Evolutionary conservation across 1,140 invertebrate species (phyloP).

Genomic region (Micrasema longulum): DNA sequence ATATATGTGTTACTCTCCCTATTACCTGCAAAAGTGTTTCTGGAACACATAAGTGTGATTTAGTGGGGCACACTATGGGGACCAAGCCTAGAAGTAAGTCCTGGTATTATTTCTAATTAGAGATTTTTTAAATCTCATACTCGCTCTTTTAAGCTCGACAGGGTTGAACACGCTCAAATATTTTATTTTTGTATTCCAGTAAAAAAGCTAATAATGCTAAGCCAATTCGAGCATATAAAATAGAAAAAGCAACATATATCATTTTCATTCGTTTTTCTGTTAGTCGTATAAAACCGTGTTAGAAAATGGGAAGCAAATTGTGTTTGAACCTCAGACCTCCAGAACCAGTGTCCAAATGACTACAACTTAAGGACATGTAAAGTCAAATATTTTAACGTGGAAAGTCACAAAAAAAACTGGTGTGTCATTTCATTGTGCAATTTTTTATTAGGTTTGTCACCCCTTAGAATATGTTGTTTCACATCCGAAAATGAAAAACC

Average conservation of each 20-base stretch:
- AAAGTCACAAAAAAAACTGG: no score
- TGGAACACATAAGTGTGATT: conserved; percentile 43
- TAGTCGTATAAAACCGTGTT: neutral
- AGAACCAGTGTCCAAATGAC: no score
- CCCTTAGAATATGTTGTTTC: no score
- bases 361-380: no score
- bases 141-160: conserved; percentile 3
- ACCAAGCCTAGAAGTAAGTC: conserved; percentile 33
- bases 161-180: neutral
- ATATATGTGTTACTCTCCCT: neutral
- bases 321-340: neutral
- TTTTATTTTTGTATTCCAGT: neutral
- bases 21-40: conserved; percentile 14
- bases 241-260: neutral
- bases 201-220: neutral
- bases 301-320: neutral
- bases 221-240: neutral
- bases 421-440: no score
- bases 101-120: conserved; percentile 51
- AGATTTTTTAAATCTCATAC: conserved; percentile 36
- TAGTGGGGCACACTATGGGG: conserved; percentile 39
- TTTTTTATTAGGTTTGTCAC: no score
- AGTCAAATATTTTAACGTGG: no score
- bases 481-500: no score
- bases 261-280: neutral